Evolutionary conservation across 2,888 invertebrate species (phyloP).

Genomic region (Orchesella flavescens): DNA sequence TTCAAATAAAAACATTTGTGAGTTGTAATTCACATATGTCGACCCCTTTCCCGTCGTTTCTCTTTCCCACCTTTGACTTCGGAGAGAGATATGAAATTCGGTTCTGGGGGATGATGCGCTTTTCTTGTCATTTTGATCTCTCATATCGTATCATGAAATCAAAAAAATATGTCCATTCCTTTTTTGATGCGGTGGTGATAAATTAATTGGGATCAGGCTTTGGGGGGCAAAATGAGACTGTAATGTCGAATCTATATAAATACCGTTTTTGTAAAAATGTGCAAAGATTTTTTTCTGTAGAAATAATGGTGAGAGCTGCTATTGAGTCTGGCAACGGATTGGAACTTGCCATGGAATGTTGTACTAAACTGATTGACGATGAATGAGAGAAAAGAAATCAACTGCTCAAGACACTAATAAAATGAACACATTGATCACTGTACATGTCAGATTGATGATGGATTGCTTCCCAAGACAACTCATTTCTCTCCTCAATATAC

Average conservation of each 20-base stretch:
- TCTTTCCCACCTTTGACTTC: not conserved
- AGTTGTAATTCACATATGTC: not conserved
- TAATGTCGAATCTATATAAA: not conserved
- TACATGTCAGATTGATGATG: constrained; percentile 54
- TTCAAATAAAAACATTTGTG: constrained; percentile 49
- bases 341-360: too few species aligned
- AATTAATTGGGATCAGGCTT: too few species aligned
- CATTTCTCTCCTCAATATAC: constrained; percentile 1
- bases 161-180: too few species aligned
- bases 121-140: too few species aligned
- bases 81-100: not conserved
- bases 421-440: constrained; percentile 50
- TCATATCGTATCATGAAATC: too few species aligned
- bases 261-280: not conserved
- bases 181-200: too few species aligned
- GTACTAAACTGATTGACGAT: not conserved
- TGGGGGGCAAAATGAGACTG: not conserved
- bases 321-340: too few species aligned
- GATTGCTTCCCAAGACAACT: constrained; percentile 37
- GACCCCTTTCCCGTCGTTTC: not conserved
- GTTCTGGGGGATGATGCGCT: too few species aligned
- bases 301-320: not conserved
- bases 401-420: constrained; percentile 2
- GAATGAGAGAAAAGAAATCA: not conserved
- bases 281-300: not conserved